These are phyloP conservation scores for Lacerta bilineata DNA, from an alignment of 2,797 vertebrate species.

Conservation along the genomic window DNA sequence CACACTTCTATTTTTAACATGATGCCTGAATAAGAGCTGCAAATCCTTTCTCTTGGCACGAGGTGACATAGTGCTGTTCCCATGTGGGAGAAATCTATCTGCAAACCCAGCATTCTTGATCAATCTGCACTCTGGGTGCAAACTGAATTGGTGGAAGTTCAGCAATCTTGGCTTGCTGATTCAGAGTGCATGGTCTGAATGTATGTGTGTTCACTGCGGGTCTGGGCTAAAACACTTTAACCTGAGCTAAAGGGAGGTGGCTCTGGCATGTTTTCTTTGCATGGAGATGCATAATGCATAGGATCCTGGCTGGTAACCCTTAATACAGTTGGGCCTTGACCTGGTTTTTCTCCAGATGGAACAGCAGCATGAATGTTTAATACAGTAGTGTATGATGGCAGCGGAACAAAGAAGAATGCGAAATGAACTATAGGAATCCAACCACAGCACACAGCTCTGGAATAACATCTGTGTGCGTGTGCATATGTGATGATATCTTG, in stretches of 20 bases:
- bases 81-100: not conserved
- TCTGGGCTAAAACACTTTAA: not conserved
- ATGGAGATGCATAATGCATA: conserved; percentile 32
- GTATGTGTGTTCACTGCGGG: not conserved
- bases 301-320: conserved; percentile 4
- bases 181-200: not conserved
- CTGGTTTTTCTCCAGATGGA: not conserved
- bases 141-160: not conserved
- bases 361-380: not conserved
- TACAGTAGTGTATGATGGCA: conserved; percentile 4
- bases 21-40: too few species aligned
- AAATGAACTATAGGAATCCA: conserved; percentile 15
- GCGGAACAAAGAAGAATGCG: not conserved
- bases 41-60: too few species aligned
- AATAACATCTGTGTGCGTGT: not conserved
- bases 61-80: not conserved
- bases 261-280: not conserved
- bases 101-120: not conserved
- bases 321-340: conserved; percentile 32
- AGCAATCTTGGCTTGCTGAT: not conserved
- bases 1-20: too few species aligned
- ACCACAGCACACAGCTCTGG: not conserved
- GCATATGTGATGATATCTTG: not conserved
- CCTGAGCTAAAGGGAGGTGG: not conserved
- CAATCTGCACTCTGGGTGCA: not conserved